Base-by-base conservation (phyloP, 2,113 vertebrate genomes). In the Verasper variegatus region DNA sequence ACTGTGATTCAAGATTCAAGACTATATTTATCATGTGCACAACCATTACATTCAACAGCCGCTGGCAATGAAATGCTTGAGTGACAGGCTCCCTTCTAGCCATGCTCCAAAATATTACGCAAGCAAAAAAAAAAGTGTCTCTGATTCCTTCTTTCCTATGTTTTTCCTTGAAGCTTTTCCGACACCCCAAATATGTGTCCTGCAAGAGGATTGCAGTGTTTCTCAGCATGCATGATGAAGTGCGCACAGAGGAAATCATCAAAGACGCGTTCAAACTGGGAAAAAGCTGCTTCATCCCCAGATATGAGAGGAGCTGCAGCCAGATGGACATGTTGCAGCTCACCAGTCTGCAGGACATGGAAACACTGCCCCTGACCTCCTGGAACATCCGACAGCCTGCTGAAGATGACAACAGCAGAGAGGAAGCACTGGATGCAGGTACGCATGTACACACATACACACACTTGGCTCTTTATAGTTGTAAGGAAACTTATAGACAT, bases 301-400 rank as follows among this genome's bases (percentile, higher is more conserved):
- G 90, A 67, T 99, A 98, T 81, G 92, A 89, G 47, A 76, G 84
- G 56, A 70, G 4, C 64, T 95, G 95, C 90, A 96, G 35, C 71
- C 95, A 96, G 65, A 99, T 99, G 98, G 97, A 99, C 87, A 99
- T 99, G 98, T 73, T 99, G 71, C 94, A 90, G 57, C 84, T 99
- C 3, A 68, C 47, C 5, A 95, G 95, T 18, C 62, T 92, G 23
- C 93, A 96, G 71, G 97, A 99, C 79, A 93, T 97, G 49, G 87
- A 93, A 21, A 90, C 69, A 0, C 94, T 99, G 78, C 94, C 95
- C 18, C 83, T 95, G 79, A 99, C 97, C 0, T 93, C 96, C 68
- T 99, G 98, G 98, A 96, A 97, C 80, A 97, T 99, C 86, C 92
- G 58, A 15, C 98, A 99, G 88, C 98, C 97, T 0, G 82, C 87